Percentiles rank a stretch among this genome's conserved stretches.
Evolutionary conservation across 2,113 vertebrate genomes (phyloP).

Genomic region (Oryzias javanicus): DNA sequence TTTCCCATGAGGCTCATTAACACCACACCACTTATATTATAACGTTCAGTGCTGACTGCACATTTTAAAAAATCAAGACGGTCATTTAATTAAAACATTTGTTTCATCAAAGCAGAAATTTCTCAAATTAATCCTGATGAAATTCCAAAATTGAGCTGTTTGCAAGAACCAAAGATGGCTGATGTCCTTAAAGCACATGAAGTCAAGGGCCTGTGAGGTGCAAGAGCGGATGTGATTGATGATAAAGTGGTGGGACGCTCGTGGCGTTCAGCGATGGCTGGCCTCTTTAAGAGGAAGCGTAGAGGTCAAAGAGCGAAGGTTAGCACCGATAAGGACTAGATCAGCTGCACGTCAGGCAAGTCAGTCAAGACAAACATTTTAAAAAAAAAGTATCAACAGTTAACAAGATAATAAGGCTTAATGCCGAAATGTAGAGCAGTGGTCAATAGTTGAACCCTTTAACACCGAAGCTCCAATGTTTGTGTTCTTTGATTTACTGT

Average conservation of each 20-base stretch:
- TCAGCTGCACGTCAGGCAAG: not conserved
- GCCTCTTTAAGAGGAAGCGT: conserved; percentile 25
- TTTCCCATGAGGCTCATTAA: conserved; percentile 24
- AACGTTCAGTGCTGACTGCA: not conserved
- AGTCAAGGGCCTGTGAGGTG: conserved; percentile 29
- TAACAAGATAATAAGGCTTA: too few relatives aligned
- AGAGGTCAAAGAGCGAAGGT: conserved; percentile 34
- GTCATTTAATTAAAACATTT: not conserved
- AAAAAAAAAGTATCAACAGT: too few relatives aligned
- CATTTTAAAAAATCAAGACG: not conserved
- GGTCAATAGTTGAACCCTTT: too few relatives aligned
- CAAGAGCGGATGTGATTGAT: conserved; percentile 56
- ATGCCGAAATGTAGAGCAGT: too few relatives aligned
- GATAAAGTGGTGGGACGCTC: conserved; percentile 61
- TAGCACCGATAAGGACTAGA: conserved; percentile 15
- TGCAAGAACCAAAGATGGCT: conserved; percentile 24
- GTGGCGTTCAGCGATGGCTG: conserved; percentile 41
- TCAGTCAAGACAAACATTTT: too few relatives aligned
- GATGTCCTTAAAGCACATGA: conserved; percentile 36
- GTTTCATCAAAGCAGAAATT: not conserved
- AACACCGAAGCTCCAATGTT: too few relatives aligned
- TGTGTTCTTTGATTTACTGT: too few relatives aligned
- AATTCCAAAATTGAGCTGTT: not conserved
- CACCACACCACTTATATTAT: conserved; percentile 7
- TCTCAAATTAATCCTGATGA: not conserved